These are phyloP conservation scores for Decapterus maruadsi DNA, from an alignment of 2,797 vertebrate genomes.

Conservation along the genomic window DNA sequence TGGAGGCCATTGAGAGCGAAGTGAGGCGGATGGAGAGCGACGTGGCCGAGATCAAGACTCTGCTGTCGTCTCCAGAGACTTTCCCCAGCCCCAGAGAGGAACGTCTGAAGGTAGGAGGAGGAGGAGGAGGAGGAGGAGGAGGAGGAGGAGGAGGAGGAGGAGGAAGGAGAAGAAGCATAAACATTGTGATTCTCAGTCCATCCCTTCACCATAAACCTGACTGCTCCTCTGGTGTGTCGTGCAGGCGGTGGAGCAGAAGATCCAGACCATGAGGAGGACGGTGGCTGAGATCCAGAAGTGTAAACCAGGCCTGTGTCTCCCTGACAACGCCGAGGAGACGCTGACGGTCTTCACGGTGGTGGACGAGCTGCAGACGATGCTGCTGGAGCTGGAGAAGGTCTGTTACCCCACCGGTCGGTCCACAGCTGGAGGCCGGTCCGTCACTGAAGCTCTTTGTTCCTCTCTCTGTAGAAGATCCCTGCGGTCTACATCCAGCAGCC, in stretches of 20 bases:
- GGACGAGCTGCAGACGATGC: conserved; percentile 84
- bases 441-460: neutral
- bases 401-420: neutral
- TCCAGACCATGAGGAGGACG: conserved; percentile 89
- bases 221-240: neutral
- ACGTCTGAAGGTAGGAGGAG: conserved; percentile 86
- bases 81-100: conserved; percentile 88
- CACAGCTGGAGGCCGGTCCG: rapidly evolving
- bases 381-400: conserved; percentile 90
- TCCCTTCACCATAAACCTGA: neutral
- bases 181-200: too few species aligned
- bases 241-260: conserved; percentile 87
- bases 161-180: too few species aligned
- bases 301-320: conserved; percentile 86
- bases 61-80: conserved; percentile 88
- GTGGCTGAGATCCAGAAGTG: conserved; percentile 88
- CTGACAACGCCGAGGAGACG: conserved; percentile 83
- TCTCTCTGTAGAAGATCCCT: conserved; percentile 68
- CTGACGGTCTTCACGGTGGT: conserved; percentile 88
- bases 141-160: too few species aligned
- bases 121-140: too few species aligned
- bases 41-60: conserved; percentile 86
- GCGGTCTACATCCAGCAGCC: conserved; percentile 75
- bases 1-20: conserved; percentile 91
- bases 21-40: conserved; percentile 90